Evolutionary conservation across 2,113 vertebrate species (phyloP), one percentile per base, ranked within the genome.

Genomic region (Melanotaenia duboulayi): DNA sequence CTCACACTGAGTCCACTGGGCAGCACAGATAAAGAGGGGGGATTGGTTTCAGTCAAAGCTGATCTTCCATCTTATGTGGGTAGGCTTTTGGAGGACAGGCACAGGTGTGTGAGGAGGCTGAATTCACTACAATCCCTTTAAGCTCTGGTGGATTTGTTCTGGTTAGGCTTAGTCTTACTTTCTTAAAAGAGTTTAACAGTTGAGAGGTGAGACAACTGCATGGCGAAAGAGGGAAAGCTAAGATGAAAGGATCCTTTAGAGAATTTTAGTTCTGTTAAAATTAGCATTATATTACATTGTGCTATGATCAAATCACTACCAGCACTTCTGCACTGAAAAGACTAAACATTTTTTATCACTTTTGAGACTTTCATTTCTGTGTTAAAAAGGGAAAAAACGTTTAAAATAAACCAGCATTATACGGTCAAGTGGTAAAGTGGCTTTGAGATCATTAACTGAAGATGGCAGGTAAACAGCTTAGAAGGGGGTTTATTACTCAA

Each of bases 31-130:
- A 89, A 88, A 91, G 72, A 87, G 76, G 64, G 70, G 62, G 84
- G 90, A 90, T 90, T 90, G 86, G 83, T 91, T 88, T 87, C 84
- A 89, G 81, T 64, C 81, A 87, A 89, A 84, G 87, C 87, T 88
- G 77, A 90, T 89, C 90, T 77, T 76, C 75, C 67, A 74, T 82
- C 82, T 84, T 86, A 76, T 80, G 74, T 73, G 72, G 74, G 51
- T 32, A 39, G 79, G 86, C 69, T 73, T 85, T 63, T 52, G 55
- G 56, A 83, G 83, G 80, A 87, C 80, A 80, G 56, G 68, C 44
- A 65, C 88, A 91, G 86, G 89, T 92, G 87, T 87, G 79, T 70
- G 65, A 77, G 52, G 58, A 56, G 82, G 76, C 75, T 80, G 75
- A 76, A 82, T 74, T 82, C 58, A 77, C 23, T 44, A 70, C 83